phyloP scores from a whole-genome alignment of 2,888 invertebrate genomes.

The Gisinianus flammeolus region DNA sequence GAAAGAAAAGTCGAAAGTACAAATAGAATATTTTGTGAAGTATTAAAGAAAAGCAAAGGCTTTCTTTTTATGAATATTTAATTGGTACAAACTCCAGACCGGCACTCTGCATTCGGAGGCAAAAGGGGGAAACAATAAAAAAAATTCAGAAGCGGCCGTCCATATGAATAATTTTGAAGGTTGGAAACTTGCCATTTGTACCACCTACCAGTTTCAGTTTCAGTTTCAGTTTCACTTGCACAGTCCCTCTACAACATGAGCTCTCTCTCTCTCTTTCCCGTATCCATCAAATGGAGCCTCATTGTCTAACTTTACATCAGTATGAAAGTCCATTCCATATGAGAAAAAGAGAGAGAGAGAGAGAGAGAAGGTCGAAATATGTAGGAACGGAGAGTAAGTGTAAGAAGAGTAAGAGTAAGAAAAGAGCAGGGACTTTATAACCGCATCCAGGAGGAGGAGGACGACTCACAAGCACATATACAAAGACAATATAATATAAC shows the following conservation, averaged over 20 bases:
- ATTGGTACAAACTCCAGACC: conserved; percentile 27
- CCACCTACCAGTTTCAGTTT: no score
- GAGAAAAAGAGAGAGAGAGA: neutral
- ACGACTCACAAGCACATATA: neutral
- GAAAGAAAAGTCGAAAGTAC: conserved; percentile 21
- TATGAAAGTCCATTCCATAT: neutral
- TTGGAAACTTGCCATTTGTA: conserved; percentile 36
- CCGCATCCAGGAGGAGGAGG: neutral
- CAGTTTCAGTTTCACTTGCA: no score
- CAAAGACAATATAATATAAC: conserved; percentile 7
- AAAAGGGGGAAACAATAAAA: conserved; percentile 39
- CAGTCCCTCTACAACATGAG: no score
- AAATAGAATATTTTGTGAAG: conserved; percentile 35
- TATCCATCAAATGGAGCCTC: neutral
- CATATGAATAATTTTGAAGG: conserved; percentile 48
- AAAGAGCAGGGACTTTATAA: neutral
- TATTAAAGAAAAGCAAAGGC: conserved; percentile 34
- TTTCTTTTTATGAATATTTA: conserved; percentile 43
- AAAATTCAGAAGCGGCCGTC: conserved; percentile 42
- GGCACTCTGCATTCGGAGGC: conserved; percentile 2
- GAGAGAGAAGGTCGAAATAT: no score
- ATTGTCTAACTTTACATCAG: neutral
- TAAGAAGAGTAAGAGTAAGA: neutral
- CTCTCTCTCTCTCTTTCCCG: neutral
- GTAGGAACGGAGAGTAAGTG: neutral